These are phyloP conservation scores for Phaonia tiefii DNA, from an alignment of 2,888 invertebrate species.

Conservation along the genomic window DNA sequence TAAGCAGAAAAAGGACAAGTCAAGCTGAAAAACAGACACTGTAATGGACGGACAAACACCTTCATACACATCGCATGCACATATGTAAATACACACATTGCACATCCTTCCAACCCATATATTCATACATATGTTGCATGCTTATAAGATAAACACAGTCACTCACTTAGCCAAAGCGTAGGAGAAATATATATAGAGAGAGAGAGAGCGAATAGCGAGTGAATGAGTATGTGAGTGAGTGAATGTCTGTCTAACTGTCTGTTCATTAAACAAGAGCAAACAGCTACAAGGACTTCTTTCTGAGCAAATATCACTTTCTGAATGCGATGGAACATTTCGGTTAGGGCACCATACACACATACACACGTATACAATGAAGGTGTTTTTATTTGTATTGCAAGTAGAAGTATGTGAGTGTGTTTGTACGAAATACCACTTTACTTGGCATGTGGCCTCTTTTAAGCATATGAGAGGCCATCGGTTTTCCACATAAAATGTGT, in stretches of 20 bases:
- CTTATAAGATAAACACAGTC: constrained; percentile 32
- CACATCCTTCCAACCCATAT: constrained; percentile 1
- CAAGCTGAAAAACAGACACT: constrained; percentile 12
- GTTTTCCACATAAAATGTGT: no score
- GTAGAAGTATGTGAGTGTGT: background rate
- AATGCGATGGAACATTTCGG: background rate
- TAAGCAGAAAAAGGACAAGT: constrained; percentile 11
- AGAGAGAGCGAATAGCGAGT: no score
- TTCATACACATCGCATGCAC: constrained; percentile 4
- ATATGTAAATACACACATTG: constrained; percentile 12
- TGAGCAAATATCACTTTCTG: constrained; percentile 18
- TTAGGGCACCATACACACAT: background rate
- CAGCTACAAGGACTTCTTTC: constrained; percentile 13
- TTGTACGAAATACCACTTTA: constrained; percentile 43
- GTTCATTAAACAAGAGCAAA: constrained; percentile 4
- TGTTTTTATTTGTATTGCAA: background rate
- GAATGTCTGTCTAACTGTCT: constrained; percentile 40
- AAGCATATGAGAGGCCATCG: background rate
- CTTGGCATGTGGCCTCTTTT: constrained; percentile 58
- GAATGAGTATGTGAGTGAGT: constrained; percentile 6
- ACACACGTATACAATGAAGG: background rate
- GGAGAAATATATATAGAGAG: no score
- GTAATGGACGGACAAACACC: background rate
- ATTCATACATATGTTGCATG: background rate
- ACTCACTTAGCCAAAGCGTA: constrained; percentile 17